Percentiles rank a stretch among this genome's conserved stretches.
These are phyloP conservation scores for Characodon lateralis DNA, from an alignment of 2,797 vertebrate genomes.

Conservation along the genomic window DNA sequence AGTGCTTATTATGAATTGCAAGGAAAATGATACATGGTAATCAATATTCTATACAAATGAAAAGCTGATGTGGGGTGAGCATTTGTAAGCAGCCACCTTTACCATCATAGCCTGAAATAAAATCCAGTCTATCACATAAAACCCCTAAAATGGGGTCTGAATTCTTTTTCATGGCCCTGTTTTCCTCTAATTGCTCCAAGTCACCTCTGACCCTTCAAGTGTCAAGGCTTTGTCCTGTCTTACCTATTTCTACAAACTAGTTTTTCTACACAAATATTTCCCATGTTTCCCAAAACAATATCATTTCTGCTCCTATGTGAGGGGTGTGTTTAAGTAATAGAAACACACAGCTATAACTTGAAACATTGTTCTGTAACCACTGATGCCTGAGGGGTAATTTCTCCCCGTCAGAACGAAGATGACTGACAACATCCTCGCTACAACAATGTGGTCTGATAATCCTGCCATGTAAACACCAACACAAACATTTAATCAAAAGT, in stretches of 20 bases:
- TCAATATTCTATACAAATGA: neutral
- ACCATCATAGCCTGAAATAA: neutral
- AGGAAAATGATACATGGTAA: neutral
- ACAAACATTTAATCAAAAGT: conserved; percentile 13
- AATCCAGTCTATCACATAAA: neutral
- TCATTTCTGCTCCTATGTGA: neutral
- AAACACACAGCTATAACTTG: neutral
- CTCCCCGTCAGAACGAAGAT: neutral
- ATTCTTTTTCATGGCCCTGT: neutral
- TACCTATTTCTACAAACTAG: neutral
- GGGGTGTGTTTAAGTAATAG: neutral
- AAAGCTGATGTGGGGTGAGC: neutral
- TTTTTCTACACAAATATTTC: neutral
- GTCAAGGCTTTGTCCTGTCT: conserved; percentile 3
- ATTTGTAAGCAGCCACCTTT: neutral
- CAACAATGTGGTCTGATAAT: conserved; percentile 13
- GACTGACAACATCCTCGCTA: conserved; percentile 37
- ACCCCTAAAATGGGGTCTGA: neutral
- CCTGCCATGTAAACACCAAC: neutral
- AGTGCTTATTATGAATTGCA: neutral
- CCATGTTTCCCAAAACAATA: neutral
- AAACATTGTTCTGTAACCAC: neutral
- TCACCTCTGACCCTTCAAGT: conserved; percentile 9
- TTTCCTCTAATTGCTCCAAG: conserved; percentile 6
- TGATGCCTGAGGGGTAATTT: neutral